Evolutionary conservation across 1,140 invertebrate genomes (phyloP).

Genomic region (Trinorchestia longiramus): DNA sequence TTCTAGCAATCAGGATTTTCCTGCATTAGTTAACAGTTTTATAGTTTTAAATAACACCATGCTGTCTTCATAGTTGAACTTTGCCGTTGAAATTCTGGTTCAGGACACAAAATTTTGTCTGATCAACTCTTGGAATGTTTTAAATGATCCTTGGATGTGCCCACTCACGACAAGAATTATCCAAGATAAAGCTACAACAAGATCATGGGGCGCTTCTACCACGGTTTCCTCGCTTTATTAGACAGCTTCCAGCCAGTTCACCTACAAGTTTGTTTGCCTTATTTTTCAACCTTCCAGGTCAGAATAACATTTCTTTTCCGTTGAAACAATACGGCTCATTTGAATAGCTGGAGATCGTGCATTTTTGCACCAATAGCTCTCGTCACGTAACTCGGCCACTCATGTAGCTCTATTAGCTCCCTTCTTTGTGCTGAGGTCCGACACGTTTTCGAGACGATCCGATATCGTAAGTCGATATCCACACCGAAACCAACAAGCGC

Average conservation of each 20-base stretch:
- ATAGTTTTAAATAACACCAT: not conserved
- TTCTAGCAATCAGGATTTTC: not conserved
- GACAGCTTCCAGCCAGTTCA: not conserved
- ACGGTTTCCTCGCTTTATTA: not conserved
- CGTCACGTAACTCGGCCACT: not conserved
- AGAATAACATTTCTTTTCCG: not conserved
- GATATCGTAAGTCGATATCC: constrained; percentile 48
- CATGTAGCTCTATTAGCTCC: not conserved
- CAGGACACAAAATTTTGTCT: not conserved
- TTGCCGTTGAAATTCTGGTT: not conserved
- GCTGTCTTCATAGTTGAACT: not conserved
- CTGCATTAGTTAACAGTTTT: not conserved
- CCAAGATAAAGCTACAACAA: not conserved
- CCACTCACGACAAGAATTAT: not conserved
- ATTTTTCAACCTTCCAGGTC: not conserved
- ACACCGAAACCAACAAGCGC: not conserved
- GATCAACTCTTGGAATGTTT: not conserved
- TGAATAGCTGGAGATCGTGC: not conserved
- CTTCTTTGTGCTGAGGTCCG: not conserved
- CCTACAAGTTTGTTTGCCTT: not conserved
- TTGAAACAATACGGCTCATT: not conserved
- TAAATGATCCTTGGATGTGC: not conserved
- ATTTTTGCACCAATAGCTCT: not conserved
- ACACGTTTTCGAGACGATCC: not conserved
- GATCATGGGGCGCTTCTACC: not conserved